Conservation (phyloP, 92 coral and sea anemone genomes). For the Siderastrea siderea region DNA sequence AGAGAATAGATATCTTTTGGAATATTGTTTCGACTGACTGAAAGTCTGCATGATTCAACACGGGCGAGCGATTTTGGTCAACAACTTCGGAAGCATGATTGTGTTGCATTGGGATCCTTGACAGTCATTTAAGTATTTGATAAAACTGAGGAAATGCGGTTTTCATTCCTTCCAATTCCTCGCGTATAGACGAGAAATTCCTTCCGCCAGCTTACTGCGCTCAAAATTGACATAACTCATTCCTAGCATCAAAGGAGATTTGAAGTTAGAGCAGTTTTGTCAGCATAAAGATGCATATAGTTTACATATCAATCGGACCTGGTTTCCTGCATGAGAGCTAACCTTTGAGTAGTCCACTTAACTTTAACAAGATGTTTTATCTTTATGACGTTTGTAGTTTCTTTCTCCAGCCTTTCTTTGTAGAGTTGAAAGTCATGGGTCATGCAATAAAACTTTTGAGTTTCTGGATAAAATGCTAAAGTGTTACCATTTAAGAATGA, state of each 20-base stretch:
- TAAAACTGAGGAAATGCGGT: not conserved
- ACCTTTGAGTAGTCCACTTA: too few relatives aligned
- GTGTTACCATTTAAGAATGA: too few relatives aligned
- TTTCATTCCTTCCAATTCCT: not conserved
- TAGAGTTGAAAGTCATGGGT: too few relatives aligned
- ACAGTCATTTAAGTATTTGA: too few relatives aligned
- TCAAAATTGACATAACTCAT: not conserved
- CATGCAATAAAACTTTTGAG: too few relatives aligned
- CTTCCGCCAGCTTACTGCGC: not conserved
- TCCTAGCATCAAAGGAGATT: not conserved
- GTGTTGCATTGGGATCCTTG: not conserved
- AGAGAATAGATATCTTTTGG: not conserved
- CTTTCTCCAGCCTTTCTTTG: too few relatives aligned
- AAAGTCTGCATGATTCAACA: not conserved
- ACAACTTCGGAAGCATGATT: not conserved
- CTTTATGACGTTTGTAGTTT: too few relatives aligned
- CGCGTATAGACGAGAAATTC: not conserved
- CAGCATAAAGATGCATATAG: too few relatives aligned
- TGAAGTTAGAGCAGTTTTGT: not conserved
- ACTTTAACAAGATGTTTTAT: too few relatives aligned
- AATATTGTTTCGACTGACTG: not conserved
- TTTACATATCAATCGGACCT: too few relatives aligned
- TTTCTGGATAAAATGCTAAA: too few relatives aligned
- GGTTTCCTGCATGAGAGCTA: too few relatives aligned
- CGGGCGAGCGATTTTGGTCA: not conserved